Conservation (phyloP, 2,113 vertebrate genomes). For the Apeltes quadracus region DNA sequence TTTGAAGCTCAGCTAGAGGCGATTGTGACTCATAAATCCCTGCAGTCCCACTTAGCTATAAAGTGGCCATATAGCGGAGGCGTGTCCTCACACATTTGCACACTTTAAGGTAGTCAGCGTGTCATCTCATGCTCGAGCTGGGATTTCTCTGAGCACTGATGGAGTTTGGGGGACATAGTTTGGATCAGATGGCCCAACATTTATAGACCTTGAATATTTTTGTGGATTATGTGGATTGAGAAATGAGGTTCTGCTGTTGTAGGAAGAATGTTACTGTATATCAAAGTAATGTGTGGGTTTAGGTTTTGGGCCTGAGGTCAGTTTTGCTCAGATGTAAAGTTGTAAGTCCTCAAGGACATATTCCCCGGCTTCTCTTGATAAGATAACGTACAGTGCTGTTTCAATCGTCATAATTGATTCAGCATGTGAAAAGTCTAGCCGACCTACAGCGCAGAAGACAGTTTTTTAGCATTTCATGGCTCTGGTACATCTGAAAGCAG, state of each 20-base stretch:
- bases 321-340: constrained; percentile 37
- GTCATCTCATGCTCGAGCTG: constrained; percentile 32
- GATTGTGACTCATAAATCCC: constrained; percentile 68
- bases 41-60: constrained; percentile 54
- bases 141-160: constrained; percentile 34
- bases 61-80: constrained; percentile 52
- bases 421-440: constrained; percentile 51
- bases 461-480: constrained; percentile 32
- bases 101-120: constrained; percentile 35
- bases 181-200: constrained; percentile 49
- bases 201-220: constrained; percentile 59
- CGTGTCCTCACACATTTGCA: constrained; percentile 50
- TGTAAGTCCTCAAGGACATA: constrained; percentile 43
- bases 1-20: constrained; percentile 61
- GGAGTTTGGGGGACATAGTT: constrained; percentile 33
- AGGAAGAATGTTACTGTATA: constrained; percentile 11
- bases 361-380: constrained; percentile 46
- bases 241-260: constrained; percentile 31
- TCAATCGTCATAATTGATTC: constrained; percentile 54
- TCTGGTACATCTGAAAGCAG: constrained; percentile 22
- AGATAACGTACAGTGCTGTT: constrained; percentile 42
- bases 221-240: constrained; percentile 60
- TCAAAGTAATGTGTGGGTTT: constrained; percentile 32
- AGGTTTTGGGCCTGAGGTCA: constrained; percentile 15
- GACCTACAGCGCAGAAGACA: constrained; percentile 22